A percentile compares a stretch with the other conserved stretches of the same genome.
Evolutionary conservation across 2,888 invertebrate genomes (phyloP).

Genomic region (Lasioglossum figueresi): DNA sequence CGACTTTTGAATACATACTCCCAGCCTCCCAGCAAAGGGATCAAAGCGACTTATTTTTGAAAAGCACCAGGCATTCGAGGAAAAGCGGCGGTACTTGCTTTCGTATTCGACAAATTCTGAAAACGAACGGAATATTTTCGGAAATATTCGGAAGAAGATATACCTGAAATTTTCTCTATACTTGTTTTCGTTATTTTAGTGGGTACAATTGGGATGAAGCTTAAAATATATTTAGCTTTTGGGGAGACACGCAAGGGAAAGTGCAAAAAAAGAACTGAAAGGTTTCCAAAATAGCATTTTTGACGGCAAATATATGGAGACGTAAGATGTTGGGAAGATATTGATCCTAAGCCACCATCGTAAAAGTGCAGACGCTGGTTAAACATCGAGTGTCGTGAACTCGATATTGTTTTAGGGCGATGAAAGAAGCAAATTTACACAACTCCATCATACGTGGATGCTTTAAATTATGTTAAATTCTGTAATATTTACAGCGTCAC

Average conservation of each 20-base stretch:
- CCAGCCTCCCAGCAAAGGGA: background rate
- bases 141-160: background rate
- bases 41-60: background rate
- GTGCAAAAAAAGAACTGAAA: too few relatives aligned
- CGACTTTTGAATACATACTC: background rate
- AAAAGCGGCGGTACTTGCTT: background rate
- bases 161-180: background rate
- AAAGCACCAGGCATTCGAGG: background rate
- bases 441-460: background rate
- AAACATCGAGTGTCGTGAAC: background rate
- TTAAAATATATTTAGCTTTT: background rate
- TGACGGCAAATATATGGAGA: background rate
- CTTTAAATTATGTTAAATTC: background rate
- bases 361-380: background rate
- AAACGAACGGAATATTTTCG: background rate
- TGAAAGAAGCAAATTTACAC: background rate
- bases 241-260: background rate
- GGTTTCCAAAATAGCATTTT: background rate
- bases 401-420: background rate
- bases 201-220: background rate
- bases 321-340: background rate
- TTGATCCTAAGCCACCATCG: background rate
- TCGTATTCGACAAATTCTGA: background rate
- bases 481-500: background rate
- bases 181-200: background rate